A percentile compares a stretch with the other conserved stretches of the same genome.
phyloP scores from a whole-genome alignment of 53 echinoderm and acorn worm species.

The Zoroaster sp. region DNA sequence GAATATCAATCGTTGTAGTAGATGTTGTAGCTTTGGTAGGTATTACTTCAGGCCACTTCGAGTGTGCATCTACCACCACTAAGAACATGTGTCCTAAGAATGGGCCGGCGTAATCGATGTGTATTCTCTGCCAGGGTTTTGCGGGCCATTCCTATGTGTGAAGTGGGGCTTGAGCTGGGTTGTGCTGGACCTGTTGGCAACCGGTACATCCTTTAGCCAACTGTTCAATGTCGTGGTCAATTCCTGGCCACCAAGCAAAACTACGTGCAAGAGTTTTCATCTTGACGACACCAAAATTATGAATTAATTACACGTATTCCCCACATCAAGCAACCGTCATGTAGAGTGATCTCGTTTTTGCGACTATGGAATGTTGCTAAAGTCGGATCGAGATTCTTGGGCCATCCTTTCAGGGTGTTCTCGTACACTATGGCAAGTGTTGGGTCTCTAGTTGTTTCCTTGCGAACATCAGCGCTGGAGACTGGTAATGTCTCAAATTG shows the following conservation, averaged over 20 bases:
- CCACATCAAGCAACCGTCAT: constrained; percentile 58
- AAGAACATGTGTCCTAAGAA: constrained; percentile 59
- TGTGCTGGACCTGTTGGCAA: constrained; percentile 26
- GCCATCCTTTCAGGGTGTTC: constrained; percentile 33
- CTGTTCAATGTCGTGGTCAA: constrained; percentile 58
- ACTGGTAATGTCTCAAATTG: constrained; percentile 46
- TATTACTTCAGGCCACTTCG: constrained; percentile 67
- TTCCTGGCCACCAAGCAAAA: constrained; percentile 62
- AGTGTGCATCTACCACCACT: constrained; percentile 59
- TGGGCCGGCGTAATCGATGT: constrained; percentile 73
- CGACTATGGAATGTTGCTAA: background rate
- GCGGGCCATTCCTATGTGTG: constrained; percentile 17
- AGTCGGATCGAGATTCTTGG: background rate
- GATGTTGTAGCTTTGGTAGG: constrained; percentile 46
- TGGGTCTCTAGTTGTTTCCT: constrained; percentile 1
- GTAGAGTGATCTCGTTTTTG: constrained; percentile 21
- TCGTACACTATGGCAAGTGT: constrained; percentile 13
- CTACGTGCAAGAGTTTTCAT: constrained; percentile 60
- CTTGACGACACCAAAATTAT: constrained; percentile 52
- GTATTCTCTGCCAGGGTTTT: constrained; percentile 5
- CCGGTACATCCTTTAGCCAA: constrained; percentile 51
- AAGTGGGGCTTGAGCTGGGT: constrained; percentile 49
- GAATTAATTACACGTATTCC: constrained; percentile 46
- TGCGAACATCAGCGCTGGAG: constrained; percentile 23
- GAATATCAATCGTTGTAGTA: constrained; percentile 4